Evolutionary conservation across 2,888 invertebrate genomes (phyloP).

Genomic region (Eupithecia insigniata): DNA sequence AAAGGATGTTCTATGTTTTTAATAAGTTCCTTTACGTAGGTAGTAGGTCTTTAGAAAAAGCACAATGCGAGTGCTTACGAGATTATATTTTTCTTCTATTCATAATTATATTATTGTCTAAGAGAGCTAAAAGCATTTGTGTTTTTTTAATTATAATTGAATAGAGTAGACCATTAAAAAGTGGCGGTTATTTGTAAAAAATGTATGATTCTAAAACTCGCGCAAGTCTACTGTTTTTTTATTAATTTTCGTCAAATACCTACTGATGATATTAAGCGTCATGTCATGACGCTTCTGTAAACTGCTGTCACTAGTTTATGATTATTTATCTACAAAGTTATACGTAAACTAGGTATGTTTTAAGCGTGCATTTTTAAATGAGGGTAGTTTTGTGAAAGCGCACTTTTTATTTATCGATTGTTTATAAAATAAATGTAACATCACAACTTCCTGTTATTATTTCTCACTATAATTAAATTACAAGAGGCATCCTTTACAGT

Average conservation of each 20-base stretch:
- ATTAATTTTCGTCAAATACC: neutral
- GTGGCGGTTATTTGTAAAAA: neutral
- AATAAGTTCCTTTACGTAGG: neutral
- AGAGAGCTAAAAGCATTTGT: neutral
- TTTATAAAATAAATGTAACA: neutral
- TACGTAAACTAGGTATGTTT: neutral
- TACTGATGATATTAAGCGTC: too few relatives aligned
- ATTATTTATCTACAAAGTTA: neutral
- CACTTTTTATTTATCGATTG: neutral
- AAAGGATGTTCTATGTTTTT: too few relatives aligned
- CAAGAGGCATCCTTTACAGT: too few relatives aligned
- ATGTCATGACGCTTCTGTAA: neutral
- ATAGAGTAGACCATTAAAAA: neutral
- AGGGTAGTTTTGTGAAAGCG: slow-evolving; percentile 20
- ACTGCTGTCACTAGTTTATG: neutral
- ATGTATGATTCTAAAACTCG: neutral
- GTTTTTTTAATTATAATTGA: neutral
- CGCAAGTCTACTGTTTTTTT: neutral
- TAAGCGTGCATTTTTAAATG: slow-evolving; percentile 1
- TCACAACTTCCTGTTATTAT: neutral
- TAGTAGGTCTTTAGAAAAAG: neutral
- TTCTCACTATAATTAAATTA: neutral
- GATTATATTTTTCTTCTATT: neutral
- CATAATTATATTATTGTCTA: neutral
- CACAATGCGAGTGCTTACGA: neutral